phyloP scores from a whole-genome alignment of 2,888 invertebrate genomes.

The Erebia ligea region DNA sequence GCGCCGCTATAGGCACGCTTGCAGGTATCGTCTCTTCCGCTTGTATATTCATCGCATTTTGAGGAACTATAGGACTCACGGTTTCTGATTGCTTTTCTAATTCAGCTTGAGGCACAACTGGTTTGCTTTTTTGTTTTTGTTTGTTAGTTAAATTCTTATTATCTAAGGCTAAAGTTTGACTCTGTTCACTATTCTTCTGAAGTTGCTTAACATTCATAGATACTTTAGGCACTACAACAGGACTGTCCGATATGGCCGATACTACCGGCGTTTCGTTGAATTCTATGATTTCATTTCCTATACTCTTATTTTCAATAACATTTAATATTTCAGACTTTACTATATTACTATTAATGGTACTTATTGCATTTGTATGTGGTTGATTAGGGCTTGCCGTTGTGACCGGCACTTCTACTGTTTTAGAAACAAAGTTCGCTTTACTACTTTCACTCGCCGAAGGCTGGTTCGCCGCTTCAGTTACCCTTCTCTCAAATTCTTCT shows the following conservation, averaged over 20 bases:
- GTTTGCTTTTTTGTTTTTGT: constrained; percentile 62
- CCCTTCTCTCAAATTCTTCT: constrained; percentile 78
- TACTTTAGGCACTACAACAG: constrained; percentile 85
- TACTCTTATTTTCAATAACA: constrained; percentile 71
- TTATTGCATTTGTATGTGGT: constrained; percentile 71
- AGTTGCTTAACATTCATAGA: constrained; percentile 70
- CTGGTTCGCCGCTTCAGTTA: constrained; percentile 71
- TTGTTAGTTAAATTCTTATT: constrained; percentile 64
- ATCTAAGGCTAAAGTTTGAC: constrained; percentile 67
- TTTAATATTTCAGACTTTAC: constrained; percentile 75
- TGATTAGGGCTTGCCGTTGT: constrained; percentile 59
- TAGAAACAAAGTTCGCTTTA: constrained; percentile 61
- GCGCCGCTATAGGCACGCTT: constrained; percentile 14
- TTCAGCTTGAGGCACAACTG: constrained; percentile 64
- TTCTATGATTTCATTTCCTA: constrained; percentile 69
- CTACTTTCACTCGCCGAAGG: constrained; percentile 59
- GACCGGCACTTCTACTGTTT: constrained; percentile 60
- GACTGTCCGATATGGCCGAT: constrained; percentile 87
- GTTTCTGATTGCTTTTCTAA: constrained; percentile 52
- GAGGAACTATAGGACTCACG: constrained; percentile 33
- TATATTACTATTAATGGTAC: constrained; percentile 73
- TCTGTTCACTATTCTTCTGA: constrained; percentile 66
- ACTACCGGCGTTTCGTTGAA: constrained; percentile 85
- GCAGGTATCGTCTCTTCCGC: constrained; percentile 32
- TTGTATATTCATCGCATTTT: constrained; percentile 27